These are phyloP conservation scores for Drosophila sordidula DNA, from an alignment of 2,888 invertebrate species.

Conservation along the genomic window DNA sequence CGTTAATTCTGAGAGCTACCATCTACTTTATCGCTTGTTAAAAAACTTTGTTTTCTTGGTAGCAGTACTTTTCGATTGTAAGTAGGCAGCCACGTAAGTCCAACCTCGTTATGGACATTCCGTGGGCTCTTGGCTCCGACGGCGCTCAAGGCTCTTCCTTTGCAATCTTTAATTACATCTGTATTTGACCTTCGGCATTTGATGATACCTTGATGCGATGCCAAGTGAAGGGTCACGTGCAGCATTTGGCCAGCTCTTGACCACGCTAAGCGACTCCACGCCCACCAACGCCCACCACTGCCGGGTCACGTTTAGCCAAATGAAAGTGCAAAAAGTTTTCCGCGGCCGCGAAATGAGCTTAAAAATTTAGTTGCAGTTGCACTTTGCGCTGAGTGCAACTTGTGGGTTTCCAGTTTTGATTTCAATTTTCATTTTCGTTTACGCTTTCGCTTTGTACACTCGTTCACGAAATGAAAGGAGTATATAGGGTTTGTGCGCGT, in stretches of 20 bases:
- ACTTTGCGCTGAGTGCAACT: slow-evolving; percentile 38
- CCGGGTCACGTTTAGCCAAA: slow-evolving; percentile 47
- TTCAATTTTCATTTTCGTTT: slow-evolving; percentile 39
- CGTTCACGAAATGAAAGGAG: no score
- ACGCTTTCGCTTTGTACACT: slow-evolving; percentile 12
- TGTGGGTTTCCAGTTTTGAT: slow-evolving; percentile 36
- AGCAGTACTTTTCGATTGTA: slow-evolving; percentile 2
- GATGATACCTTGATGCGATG: slow-evolving; percentile 50
- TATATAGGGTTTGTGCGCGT: no score
- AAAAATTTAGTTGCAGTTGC: slow-evolving; percentile 63
- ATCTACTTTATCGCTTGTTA: neutral
- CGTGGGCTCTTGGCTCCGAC: slow-evolving; percentile 13
- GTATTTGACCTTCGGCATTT: slow-evolving; percentile 43
- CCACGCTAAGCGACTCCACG: neutral
- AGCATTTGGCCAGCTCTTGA: slow-evolving; percentile 31
- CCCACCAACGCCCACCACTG: slow-evolving; percentile 11
- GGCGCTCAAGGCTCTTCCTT: slow-evolving; percentile 28
- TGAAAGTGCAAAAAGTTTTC: slow-evolving; percentile 70
- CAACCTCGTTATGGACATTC: slow-evolving; percentile 5
- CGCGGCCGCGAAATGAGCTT: slow-evolving; percentile 70
- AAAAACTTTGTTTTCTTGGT: neutral
- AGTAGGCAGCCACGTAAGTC: neutral
- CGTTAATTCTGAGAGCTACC: no score
- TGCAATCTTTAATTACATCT: slow-evolving; percentile 58
- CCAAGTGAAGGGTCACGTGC: slow-evolving; percentile 38